Evolutionary conservation across 2,113 vertebrate genomes (phyloP), one percentile per base, ranked within the genome.

Genomic region (Turdus rufiventris): DNA sequence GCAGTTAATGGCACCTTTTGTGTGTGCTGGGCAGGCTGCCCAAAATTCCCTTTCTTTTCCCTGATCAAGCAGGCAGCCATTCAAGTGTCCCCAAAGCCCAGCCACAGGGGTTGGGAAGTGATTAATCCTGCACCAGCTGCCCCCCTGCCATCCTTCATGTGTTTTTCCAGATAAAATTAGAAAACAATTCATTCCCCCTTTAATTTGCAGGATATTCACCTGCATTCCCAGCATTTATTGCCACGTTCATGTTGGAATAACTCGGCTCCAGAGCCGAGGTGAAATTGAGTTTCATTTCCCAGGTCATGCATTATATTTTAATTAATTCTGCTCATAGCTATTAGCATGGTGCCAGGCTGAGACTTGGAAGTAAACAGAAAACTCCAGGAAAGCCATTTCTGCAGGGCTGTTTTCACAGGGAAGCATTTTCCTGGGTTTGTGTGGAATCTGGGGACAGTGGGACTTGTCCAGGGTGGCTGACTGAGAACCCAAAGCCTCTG

Each of bases 301-400:
- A 94, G 72, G 40, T 43, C 9, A 20, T 28, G 40, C 47, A 51
- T 75, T 72, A 48, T 12, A 57, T 84, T 89, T 94, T 85, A 94
- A 96, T 96, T 91, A 92, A 95, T 93, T 93, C 71, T 89, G 91
- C 85, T 92, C 58, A 11, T 15, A 62, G 54, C 72, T 77, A 31
- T 79, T 73, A 93, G 74, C 81, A 88, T 36, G 13, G 70, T 20
- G 45, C 83, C 76, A 82, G 51, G 53, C 14, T 54, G 18, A 26
- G 50, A 8, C 66, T 51, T 40, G 36, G 31, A 50, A 29, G 45
- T 1, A 5, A 0, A 33, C 3, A 34, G 1, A 10, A 38, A 58
- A 60, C 45, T 58, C 47, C 56, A 74, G 14, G 18, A 29, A 85
- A 60, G 63, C 28, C 57, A 13, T 75, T 92, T 48, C 72, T 95